Base-by-base conservation (phyloP, 2,797 vertebrate species). In the Moxostoma hubbsi region DNA sequence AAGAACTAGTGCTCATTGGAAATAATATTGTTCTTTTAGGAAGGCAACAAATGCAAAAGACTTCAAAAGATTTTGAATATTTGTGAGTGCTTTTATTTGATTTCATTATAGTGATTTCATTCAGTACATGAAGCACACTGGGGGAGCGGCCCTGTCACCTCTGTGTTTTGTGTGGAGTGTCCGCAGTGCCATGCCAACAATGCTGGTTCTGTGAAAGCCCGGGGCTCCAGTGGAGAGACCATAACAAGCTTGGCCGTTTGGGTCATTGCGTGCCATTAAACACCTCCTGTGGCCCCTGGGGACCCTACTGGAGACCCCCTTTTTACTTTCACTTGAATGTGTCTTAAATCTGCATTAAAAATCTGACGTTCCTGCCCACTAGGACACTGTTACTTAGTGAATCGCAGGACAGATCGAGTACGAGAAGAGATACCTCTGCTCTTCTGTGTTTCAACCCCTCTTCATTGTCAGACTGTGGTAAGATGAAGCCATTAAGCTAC, bases 141-240 rank as follows among this genome's bases (percentile, higher is more conserved):
- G 85, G 89, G 89, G 88, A 90, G 90, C 88, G 89, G 89, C 90
- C 81, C 12, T 90, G 92, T 93, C 90, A 92, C 91, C 91, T 81
- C 83, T 92, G 92, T 91, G 89, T 91, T 91, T 85, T 87, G 88
- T 91, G 87, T 93, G 94, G 94, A 94, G 93, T 95, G 94, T 96
- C 93, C 95, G 94, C 89, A 92, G 92, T 91, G 88, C 93, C 93
- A 91, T 90, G 93, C 92, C 93, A 96, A 97, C 95, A 98, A 97
- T 96, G 89, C 88, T 92, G 92, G 95, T 96, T 95, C 96, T 98
- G 96, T 98, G 95, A 95, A 97, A 96, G 94, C 93, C 94, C 93
- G 92, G 93, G 92, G 94, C 95, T 94, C 93, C 95, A 92, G 92
- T 95, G 93, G 96, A 95, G 96, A 95, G 93, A 93, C 90, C 90